Base-by-base conservation (phyloP, 2,888 invertebrate species). In the Unio pictorum region DNA sequence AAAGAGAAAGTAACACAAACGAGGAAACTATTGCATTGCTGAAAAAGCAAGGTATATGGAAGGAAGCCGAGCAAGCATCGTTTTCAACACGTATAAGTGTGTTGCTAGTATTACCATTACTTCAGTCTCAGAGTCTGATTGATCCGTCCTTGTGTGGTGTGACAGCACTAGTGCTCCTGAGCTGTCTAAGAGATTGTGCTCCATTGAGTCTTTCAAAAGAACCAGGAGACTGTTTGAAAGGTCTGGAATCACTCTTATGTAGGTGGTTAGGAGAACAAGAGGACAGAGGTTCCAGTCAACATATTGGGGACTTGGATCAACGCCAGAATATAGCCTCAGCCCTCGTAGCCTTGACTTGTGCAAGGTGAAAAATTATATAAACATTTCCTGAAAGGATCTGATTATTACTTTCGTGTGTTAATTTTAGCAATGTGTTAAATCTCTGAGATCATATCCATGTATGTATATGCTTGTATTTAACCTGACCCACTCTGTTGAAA, bases 61-160 rank as follows among this genome's bases (percentile, higher is more conserved):
- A 88, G 76, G 87, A 87, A 63, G 81, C 84, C 56, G 89, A 89
- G 26, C 86, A 86, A 64, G 87, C 88, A 18, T 83, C 88, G 20
- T 89, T 89, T 76, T 87, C 89, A 18, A 89, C 89, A 1, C 74
- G 89, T n/a, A 86, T 89, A 55, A 86, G 89, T 64, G 78, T 89
- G 7, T 76, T 89, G 8, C 78, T 89, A 0, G 86, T 89, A n/a
- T 74, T 89, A 26, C 89, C 89, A 26, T 76, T 89, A 15, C 77
- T 89, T 8, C 88, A 89, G 76, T 89, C 89, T 20, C 89, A 89
- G 68, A 89, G 89, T 79, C 81, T 83, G 66, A 77, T 83, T 67
- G 89, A 89, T 71, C 83, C 86, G 1, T 75, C 78, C 28, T 73
- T 89, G 20, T 87, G 89, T 80, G 86, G 85, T 8, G 83, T 87